Conservation (phyloP, 2,888 invertebrate genomes). For the Allophyes oxyacanthae region DNA sequence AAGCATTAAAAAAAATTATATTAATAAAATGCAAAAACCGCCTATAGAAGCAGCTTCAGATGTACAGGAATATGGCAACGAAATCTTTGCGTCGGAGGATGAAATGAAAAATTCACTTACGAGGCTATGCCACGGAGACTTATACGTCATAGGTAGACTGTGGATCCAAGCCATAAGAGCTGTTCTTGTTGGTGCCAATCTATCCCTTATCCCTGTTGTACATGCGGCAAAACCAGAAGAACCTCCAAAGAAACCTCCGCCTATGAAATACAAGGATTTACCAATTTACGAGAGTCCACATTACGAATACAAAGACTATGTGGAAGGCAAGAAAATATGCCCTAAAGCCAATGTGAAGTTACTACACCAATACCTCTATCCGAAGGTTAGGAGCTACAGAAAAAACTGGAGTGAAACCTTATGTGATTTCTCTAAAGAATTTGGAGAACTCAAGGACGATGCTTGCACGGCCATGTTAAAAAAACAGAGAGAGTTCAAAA, state of each 20-base stretch:
- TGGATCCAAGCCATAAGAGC: constrained; percentile 68
- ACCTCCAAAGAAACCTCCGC: constrained; percentile 64
- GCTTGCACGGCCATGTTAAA: constrained; percentile 22
- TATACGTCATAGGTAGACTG: constrained; percentile 67
- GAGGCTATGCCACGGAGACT: constrained; percentile 61
- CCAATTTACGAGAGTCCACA: constrained; percentile 74
- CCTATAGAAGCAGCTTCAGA: not conserved
- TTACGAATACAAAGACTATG: constrained; percentile 69
- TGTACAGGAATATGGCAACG: not conserved
- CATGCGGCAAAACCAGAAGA: constrained; percentile 60
- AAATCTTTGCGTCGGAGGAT: constrained; percentile 49
- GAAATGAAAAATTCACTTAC: constrained; percentile 44
- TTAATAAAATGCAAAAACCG: constrained; percentile 37
- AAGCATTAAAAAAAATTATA: constrained; percentile 25
- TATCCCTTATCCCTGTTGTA: constrained; percentile 67
- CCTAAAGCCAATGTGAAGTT: constrained; percentile 64
- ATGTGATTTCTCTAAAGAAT: constrained; percentile 28
- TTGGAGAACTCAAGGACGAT: constrained; percentile 36
- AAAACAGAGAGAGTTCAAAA: constrained; percentile 56
- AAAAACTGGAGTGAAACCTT: constrained; percentile 28
- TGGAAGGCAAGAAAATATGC: constrained; percentile 60
- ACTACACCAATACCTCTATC: constrained; percentile 64
- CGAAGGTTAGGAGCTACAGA: constrained; percentile 63
- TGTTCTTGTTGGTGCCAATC: constrained; percentile 63
- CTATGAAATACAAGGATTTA: constrained; percentile 75